Evolutionary conservation across 2,888 invertebrate species (phyloP), one percentile per base, ranked within the genome.

Genomic region (Meghimatium bilineatum): DNA sequence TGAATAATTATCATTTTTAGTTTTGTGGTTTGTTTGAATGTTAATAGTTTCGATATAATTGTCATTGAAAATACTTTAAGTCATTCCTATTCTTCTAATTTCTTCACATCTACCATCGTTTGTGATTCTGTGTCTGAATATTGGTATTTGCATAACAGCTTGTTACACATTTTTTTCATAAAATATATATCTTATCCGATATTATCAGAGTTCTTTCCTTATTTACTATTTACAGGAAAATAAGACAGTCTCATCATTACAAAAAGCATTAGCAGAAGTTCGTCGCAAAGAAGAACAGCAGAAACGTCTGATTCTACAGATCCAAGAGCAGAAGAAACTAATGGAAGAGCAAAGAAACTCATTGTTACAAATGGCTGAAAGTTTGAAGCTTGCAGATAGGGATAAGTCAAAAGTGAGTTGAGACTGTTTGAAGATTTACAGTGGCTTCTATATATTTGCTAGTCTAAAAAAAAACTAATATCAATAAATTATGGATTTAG

Each of bases 311-410:
- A 90, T 90, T 29, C 74, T 85, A 36, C 83, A 89, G 66, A 82
- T 90, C 32, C 88, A 89, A 81, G 38, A 82, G n/a, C 88, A 90
- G 85, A 88, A 89, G 72, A 85, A 84, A 29, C 77, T 85, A 17
- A 84, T 88, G 20, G 88, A 89, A 75, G 80, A 84, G 26, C 85
- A 89, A 60, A 86, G 86, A 36, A 79, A 85, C 17, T 86, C 89
- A 8, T 85, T 90, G 81, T 77, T 88, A 56, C 79, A 86, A 36
- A 86, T 89, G 76, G 89, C 89, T 0, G 87, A 88, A 60, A 85
- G 75, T 32, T 85, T 89, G 8, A 83, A 84, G 72, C 17, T 26
- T 12, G 23, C 71, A 17, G 44, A 26, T 20, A 32, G 29, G n/a
- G 32, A 71, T 6, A 71, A 80, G 8, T 26, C 34, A 0, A 72